Base-by-base conservation (phyloP, 2,797 vertebrate genomes). In the Eutrigla gurnardus region DNA sequence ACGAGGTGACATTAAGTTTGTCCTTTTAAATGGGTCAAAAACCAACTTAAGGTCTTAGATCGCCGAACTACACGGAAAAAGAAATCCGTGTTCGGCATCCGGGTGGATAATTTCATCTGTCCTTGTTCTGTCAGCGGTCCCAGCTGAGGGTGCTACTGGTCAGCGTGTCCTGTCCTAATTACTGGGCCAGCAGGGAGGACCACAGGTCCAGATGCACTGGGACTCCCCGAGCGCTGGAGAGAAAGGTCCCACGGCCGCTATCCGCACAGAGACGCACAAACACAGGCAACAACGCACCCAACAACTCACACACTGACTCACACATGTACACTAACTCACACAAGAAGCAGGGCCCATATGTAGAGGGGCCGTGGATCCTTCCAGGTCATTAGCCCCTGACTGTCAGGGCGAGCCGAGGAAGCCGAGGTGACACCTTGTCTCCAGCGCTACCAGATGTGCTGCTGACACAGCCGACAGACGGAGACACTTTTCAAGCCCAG, bases 81-180 rank as follows among this genome's bases (percentile, higher is more conserved):
- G 60, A 84, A 47, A 60, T 57, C 7, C 40, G 18, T 25, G 33
- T 66, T 78, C 84, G 86, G 83, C 66, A 67, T 85, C 78, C 74
- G 85, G 83, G 84, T 89, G 87, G 84, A 86, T 85, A 81, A 86
- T 89, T 85, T 88, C 83, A 84, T 90, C 83, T 81, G 87, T 86
- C 89, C 89, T 91, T 89, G 88, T 91, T 90, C 89, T 89, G 88
- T 90, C 90, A 91, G 65, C 68, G 78, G 72, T 88, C 86, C 88
- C 85, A 89, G 83, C 85, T 87, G 88, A 90, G 81, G 70, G 82
- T 73, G 75, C 54, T 63, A 68, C 83, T 90, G 86, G 89, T 89
- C 86, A 88, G 70, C 80, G 68, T 77, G 88, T 84, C 90, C 83
- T 88, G 86, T 88, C 87, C 86, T 91, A 91, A 92, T 92, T 93